Evolutionary conservation across 37 sponge, comb jelly and placozoan genomes (phyloP).

Genomic region (Mnemiopsis leidyi): DNA sequence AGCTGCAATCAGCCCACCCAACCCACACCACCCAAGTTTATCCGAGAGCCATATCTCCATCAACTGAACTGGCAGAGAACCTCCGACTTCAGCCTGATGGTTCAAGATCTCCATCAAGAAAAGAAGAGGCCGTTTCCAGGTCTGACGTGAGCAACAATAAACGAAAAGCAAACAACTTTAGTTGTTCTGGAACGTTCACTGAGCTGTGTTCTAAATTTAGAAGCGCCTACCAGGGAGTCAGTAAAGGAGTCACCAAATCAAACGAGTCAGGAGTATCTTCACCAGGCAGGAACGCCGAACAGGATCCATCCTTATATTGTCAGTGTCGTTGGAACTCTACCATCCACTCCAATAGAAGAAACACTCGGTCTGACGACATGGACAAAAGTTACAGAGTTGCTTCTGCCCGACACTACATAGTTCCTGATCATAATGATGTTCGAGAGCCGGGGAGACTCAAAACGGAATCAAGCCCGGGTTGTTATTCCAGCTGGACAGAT

Average conservation of each 20-base stretch:
- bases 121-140: not conserved
- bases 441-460: too few species aligned
- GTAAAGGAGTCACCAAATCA: not conserved
- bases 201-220: not conserved
- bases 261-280: not conserved
- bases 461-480: too few species aligned
- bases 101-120: not conserved
- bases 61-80: not conserved
- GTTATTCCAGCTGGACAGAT: too few species aligned
- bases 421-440: too few species aligned
- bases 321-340: not conserved
- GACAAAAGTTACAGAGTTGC: not conserved
- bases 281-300: not conserved
- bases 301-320: not conserved
- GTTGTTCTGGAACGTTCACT: not conserved
- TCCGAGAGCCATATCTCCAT: not conserved
- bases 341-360: not conserved
- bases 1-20: not conserved
- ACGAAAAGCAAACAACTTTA: not conserved
- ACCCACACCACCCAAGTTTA: not conserved
- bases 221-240: not conserved
- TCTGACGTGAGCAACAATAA: not conserved
- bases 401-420: not conserved
- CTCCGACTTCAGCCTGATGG: not conserved
- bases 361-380: not conserved